Evolutionary conservation across 2,888 invertebrate genomes (phyloP), one percentile per base, ranked within the genome.

Genomic region (Aphodius granarius): DNA sequence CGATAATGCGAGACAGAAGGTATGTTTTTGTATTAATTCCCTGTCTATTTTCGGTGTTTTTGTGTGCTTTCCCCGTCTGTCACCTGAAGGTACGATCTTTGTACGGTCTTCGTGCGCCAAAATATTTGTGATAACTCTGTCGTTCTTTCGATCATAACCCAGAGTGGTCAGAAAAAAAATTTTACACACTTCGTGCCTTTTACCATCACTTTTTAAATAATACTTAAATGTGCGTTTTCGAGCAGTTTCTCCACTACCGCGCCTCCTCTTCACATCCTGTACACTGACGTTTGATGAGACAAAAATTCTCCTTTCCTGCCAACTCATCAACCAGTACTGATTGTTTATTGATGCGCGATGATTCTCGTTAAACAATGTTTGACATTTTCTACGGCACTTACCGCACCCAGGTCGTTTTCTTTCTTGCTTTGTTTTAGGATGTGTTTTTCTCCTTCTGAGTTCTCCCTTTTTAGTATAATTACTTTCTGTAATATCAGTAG

Each of bases 261-360:
- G 65, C 20, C 74, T 74, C 68, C 74, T 66, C 23, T 74, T 74
- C 15, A 74, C 68, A 66, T 22, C 74, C 20, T 66, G n/a, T 13
- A 19, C 43, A 68, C 23, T 63, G 19, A 74, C 62, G 43, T 68
- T 74, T 17, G 68, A 66, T 66, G 74, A 68, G 18, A 74, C 62
- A 73, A 23, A 74, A 74, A 74, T 68, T 68, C 68, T 74, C 18
- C 68, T 74, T 74, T 74, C 43, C 43, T 74, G 68, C 74, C 66
- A 74, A 74, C 66, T 74, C 74, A 74, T 74, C 43, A 18, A 66
- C 74, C 68, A 74, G 62, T 74, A 74, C 15, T 21, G 65, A 20
- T 15, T 18, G 66, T 74, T 74, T 62, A 74, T 20, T 68, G 66
- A 19, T 23, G 22, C 18, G 18, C 66, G 66, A 66, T 68, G 68